Base-by-base conservation (phyloP, 2,797 vertebrate species). In the Phoebastria nigripes region DNA sequence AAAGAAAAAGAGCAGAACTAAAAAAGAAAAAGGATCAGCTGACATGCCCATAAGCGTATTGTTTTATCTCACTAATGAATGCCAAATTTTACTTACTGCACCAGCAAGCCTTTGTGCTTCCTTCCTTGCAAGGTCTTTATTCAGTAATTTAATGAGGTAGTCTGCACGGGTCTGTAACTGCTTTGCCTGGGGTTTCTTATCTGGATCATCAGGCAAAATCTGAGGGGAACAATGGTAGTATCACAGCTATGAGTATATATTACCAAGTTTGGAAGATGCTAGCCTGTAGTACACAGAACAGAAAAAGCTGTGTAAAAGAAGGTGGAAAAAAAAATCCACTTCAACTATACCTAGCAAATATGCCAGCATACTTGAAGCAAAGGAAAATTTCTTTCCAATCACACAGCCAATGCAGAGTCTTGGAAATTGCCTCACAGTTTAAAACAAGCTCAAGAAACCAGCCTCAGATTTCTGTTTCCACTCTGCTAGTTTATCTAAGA, bases 111-210 rank as follows among this genome's bases (percentile, higher is more conserved):
- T 98, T 97, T 99, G 99, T 71, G 99, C 99, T 98, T 99, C 99
- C 94, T 98, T 99, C 94, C 98, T 99, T 94, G 99, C 99, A 96
- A 99, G 98, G 95, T 99, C 99, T 97, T 99, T 99, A 98, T 98
- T 99, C 70, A 99, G 98, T 97, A 99, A 98, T 98, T 99, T 99
- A 98, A 99, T 99, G 99, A 99, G 99, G 99, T 99, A 99, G 98
- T 99, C 99, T 76, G 99, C 99, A 98, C 99, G 98, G 26, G 99
- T 99, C 98, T 99, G 99, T 44, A 99, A 98, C 96, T 99, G 99
- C 95, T 99, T 99, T 28, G 99, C 99, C 98, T 99, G 99, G 56
- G 99, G 99, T 95, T 99, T 99, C 97, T 99, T 99, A 98, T 99
- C 99, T 63, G 99, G 99, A 97, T 99, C 99, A 81, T 99, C 99